Conservation (phyloP, 1,140 invertebrate species). For the Platorchestia sp. region DNA sequence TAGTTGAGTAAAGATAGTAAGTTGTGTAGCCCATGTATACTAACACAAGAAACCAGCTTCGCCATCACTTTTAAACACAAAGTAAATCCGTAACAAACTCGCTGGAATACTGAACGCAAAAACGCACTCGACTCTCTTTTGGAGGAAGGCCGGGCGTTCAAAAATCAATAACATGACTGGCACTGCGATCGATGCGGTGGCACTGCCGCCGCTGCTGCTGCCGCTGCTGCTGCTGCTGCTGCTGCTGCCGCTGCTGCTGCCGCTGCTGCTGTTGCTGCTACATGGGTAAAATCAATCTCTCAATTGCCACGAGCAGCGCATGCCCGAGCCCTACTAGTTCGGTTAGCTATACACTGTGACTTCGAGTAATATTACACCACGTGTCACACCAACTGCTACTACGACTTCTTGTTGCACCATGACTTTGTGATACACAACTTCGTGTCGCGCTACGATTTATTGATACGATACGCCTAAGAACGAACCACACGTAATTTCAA, state of each 20-base stretch:
- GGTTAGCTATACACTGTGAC: not conserved
- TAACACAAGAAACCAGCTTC: not conserved
- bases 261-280: not conserved
- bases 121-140: slow-evolving; percentile 4
- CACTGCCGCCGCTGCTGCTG: slow-evolving; percentile 36
- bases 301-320: slow-evolving; percentile 37
- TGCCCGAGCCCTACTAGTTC: not conserved
- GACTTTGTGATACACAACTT: too few species aligned
- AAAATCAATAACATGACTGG: slow-evolving; percentile 49
- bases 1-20: not conserved
- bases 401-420: too few species aligned
- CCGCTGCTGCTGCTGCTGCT: not conserved
- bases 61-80: too few species aligned
- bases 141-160: not conserved
- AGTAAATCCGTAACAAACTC: not conserved
- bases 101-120: not conserved
- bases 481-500: too few species aligned
- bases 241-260: not conserved
- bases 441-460: too few species aligned
- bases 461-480: too few species aligned
- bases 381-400: too few species aligned
- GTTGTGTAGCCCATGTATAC: not conserved
- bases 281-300: not conserved
- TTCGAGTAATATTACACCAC: too few species aligned
- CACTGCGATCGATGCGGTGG: slow-evolving; percentile 39